A percentile compares a stretch with the other conserved stretches of the same genome.
phyloP scores from a whole-genome alignment of 2,113 vertebrate genomes.

The Scolopax mira region DNA sequence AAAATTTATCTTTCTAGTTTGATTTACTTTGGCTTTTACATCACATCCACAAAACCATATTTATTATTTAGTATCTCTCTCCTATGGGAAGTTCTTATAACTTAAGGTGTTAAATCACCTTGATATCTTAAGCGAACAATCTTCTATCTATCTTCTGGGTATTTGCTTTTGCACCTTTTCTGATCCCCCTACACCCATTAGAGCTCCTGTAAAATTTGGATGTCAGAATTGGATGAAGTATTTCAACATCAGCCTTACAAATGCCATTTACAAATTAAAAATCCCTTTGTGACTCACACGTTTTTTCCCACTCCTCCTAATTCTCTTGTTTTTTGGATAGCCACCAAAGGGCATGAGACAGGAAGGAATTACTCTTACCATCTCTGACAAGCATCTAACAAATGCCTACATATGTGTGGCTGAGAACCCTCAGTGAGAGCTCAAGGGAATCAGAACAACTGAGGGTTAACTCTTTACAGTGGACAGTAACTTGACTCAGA shows the following conservation, averaged over 20 bases:
- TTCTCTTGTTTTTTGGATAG: neutral
- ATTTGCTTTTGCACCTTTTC: neutral
- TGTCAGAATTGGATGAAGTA: neutral
- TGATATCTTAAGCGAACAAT: neutral
- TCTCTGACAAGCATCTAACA: neutral
- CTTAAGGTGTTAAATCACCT: neutral
- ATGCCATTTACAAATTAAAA: constrained; percentile 18
- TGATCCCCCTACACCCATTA: neutral
- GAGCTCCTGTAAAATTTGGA: neutral
- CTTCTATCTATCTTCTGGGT: neutral
- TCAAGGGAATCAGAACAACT: neutral
- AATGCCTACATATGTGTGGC: neutral
- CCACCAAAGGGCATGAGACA: neutral
- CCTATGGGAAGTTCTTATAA: neutral
- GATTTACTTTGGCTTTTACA: neutral
- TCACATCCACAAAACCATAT: neutral
- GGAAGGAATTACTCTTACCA: neutral
- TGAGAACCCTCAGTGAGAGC: neutral
- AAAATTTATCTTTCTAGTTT: neutral
- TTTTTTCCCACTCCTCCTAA: neutral
- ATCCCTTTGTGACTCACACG: neutral
- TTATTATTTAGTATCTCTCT: neutral
- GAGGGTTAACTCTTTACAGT: neutral
- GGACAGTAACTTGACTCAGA: neutral
- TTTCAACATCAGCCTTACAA: neutral